A percentile compares a stretch with the other conserved stretches of the same genome.
These are phyloP conservation scores for Phaenicophaeus curvirostris DNA, from an alignment of 2,797 vertebrate genomes.

Conservation along the genomic window DNA sequence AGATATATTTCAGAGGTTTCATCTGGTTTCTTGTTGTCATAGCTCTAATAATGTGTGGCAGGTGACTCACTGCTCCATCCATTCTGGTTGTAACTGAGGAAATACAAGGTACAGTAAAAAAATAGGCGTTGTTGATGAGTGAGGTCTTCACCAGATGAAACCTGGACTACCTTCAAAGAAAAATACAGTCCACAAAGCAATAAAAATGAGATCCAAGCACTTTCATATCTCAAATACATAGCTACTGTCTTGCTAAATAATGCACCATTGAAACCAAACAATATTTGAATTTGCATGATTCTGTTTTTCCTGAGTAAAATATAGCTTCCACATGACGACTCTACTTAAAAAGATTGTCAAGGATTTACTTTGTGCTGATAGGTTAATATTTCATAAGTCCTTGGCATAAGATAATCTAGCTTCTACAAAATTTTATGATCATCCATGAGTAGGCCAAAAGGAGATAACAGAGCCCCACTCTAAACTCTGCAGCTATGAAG, in stretches of 20 bases:
- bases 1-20: slow-evolving; percentile 9
- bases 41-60: not conserved
- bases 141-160: not conserved
- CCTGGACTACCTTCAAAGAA: not conserved
- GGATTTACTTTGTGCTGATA: not conserved
- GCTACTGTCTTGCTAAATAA: not conserved
- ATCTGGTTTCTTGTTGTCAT: not conserved
- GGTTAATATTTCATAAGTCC: not conserved
- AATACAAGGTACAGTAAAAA: not conserved
- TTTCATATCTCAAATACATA: not conserved
- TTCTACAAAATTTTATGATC: not conserved
- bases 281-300: not conserved
- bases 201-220: not conserved
- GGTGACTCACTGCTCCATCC: slow-evolving; percentile 27
- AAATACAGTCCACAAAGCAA: not conserved
- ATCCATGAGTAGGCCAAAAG: not conserved
- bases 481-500: not conserved
- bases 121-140: not conserved
- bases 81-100: not conserved
- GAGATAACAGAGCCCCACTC: not conserved
- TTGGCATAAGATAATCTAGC: not conserved
- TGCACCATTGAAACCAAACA: not conserved
- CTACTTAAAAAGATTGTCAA: not conserved
- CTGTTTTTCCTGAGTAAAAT: not conserved
- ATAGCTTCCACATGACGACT: not conserved